Conservation (phyloP, 2,888 invertebrate species). For the Cepaea hortensis region DNA sequence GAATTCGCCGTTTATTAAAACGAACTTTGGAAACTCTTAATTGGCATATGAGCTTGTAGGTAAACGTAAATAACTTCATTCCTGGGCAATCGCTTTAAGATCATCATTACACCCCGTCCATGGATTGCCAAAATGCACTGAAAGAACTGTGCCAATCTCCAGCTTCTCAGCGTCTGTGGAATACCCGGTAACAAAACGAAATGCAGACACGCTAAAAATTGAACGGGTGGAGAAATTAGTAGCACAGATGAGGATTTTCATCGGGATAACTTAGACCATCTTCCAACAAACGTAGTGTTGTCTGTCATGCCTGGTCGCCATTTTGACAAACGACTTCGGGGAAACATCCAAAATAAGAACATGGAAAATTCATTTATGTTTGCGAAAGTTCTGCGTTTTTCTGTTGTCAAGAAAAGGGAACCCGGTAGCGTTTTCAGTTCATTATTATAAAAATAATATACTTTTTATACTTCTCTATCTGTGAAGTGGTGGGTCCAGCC, state of each 20-base stretch:
- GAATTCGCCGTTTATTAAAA: no score
- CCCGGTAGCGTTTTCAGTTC: not conserved
- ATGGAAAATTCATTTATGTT: constrained; percentile 29
- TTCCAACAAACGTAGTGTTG: constrained; percentile 23
- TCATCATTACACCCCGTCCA: not conserved
- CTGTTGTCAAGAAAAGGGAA: not conserved
- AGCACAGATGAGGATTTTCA: constrained; percentile 17
- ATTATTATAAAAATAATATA: no score
- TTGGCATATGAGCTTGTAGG: no score
- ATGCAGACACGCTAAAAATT: constrained; percentile 13
- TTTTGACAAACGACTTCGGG: constrained; percentile 31
- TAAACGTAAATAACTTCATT: no score
- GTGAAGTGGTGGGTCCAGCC: no score
- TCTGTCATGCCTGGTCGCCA: constrained; percentile 25
- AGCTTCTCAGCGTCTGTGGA: not conserved
- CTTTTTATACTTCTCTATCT: no score
- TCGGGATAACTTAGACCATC: not conserved
- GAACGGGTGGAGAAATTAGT: constrained; percentile 4
- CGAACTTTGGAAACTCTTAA: no score
- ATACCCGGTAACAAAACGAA: not conserved
- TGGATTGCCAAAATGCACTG: not conserved
- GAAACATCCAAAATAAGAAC: constrained; percentile 3
- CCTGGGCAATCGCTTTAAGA: not conserved
- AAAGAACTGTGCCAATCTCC: not conserved
- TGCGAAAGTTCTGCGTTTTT: not conserved